A percentile compares a stretch with the other conserved stretches of the same genome.
These are phyloP conservation scores for Thamnaconus septentrionalis DNA, from an alignment of 2,113 vertebrate species.

Conservation along the genomic window DNA sequence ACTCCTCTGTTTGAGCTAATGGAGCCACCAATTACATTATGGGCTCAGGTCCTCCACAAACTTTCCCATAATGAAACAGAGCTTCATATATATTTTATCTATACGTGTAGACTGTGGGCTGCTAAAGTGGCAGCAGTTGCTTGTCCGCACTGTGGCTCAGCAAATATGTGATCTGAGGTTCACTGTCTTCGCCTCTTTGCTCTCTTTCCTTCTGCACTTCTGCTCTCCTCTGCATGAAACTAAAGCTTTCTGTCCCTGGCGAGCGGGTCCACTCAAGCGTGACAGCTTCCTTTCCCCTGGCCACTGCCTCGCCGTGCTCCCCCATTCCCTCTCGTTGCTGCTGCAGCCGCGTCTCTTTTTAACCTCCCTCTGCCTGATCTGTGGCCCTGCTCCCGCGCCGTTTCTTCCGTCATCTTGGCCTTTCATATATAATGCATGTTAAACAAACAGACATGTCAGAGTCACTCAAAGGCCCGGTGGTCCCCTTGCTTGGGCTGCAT, in stretches of 20 bases:
- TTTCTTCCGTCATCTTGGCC: conserved; percentile 35
- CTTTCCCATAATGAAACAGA: conserved; percentile 39
- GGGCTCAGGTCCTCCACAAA: conserved; percentile 31
- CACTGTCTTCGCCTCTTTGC: neutral
- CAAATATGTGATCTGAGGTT: too few relatives aligned
- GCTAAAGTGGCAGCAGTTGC: too few relatives aligned
- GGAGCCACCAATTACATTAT: conserved; percentile 54
- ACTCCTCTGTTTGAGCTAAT: conserved; percentile 53
- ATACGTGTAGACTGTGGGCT: too few relatives aligned
- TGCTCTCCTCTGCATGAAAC: conserved; percentile 13
- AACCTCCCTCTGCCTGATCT: conserved; percentile 3
- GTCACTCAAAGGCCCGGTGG: conserved; percentile 45
- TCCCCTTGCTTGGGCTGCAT: conserved; percentile 27
- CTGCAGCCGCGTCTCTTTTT: neutral
- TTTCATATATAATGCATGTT: conserved; percentile 68
- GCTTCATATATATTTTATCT: conserved; percentile 41
- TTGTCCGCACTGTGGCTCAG: too few relatives aligned
- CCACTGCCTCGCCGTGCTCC: too few relatives aligned
- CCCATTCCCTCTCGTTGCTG: neutral
- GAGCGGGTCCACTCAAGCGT: conserved; percentile 5
- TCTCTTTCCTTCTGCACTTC: conserved; percentile 4
- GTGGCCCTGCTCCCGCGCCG: conserved; percentile 25
- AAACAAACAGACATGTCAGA: conserved; percentile 70
- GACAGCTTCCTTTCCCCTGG: conserved; percentile 21
- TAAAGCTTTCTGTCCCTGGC: conserved; percentile 18